Evolutionary conservation across 1,140 invertebrate species (phyloP).

Genomic region (Microvelia longipes): DNA sequence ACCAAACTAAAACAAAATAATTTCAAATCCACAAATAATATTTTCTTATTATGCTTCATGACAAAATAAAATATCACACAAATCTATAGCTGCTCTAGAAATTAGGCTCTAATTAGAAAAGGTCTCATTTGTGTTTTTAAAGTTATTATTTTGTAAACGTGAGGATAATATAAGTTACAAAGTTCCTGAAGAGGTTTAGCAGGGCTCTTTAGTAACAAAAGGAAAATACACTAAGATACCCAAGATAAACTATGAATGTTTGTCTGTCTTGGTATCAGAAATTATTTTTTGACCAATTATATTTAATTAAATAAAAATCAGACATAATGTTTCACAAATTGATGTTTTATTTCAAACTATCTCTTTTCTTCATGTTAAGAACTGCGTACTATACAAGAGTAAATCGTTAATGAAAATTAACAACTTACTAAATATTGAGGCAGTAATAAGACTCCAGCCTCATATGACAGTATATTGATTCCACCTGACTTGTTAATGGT

Average conservation of each 20-base stretch:
- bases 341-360: neutral
- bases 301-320: neutral
- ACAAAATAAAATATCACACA: too few species aligned
- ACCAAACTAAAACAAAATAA: constrained; percentile 28
- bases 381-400: too few species aligned
- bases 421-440: constrained; percentile 66
- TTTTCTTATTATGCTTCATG: neutral
- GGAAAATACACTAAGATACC: neutral
- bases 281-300: neutral
- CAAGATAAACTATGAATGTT: neutral
- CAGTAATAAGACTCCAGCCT: constrained; percentile 78
- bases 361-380: too few species aligned
- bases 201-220: too few species aligned
- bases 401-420: too few species aligned
- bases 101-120: too few species aligned
- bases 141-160: neutral
- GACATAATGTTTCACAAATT: neutral
- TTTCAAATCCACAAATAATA: constrained; percentile 1
- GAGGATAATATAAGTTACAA: neutral
- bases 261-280: neutral
- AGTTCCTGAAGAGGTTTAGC: too few species aligned
- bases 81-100: too few species aligned
- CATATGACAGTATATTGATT: constrained; percentile 60
- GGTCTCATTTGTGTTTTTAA: neutral
- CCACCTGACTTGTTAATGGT: constrained; percentile 43